A percentile compares a stretch with the other conserved stretches of the same genome.
These are phyloP conservation scores for Stichodactyla mertensii DNA, from an alignment of 64 coral and sea anemone species.

Conservation along the genomic window DNA sequence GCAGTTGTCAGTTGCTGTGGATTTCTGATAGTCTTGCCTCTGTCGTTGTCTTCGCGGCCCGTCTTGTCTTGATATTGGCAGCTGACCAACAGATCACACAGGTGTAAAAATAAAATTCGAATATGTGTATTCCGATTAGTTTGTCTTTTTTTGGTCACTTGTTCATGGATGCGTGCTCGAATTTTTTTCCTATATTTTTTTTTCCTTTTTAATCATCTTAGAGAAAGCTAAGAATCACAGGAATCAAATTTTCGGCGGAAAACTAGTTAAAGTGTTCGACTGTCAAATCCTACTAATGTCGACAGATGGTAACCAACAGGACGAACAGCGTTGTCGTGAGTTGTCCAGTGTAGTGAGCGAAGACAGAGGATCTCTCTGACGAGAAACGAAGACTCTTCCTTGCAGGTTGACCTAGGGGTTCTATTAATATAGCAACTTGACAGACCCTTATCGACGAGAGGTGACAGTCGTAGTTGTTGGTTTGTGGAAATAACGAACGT, in stretches of 20 bases:
- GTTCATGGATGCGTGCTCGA: not conserved
- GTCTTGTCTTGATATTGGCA: not conserved
- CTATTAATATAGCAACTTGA: constrained; percentile 15
- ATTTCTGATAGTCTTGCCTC: not conserved
- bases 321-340: not conserved
- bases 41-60: not conserved
- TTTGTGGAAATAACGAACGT: constrained; percentile 18
- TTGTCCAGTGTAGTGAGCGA: not conserved
- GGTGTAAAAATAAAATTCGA: not conserved
- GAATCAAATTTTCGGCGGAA: not conserved
- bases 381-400: not conserved
- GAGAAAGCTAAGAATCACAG: not conserved
- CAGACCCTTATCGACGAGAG: constrained; percentile 7
- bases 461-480: constrained; percentile 5
- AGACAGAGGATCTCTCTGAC: not conserved
- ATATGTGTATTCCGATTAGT: not conserved
- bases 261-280: not conserved
- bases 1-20: not conserved
- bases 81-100: not conserved
- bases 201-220: not conserved
- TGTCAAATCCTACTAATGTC: not conserved
- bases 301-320: not conserved
- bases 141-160: not conserved
- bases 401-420: not conserved
- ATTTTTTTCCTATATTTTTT: not conserved